Evolutionary conservation across 2,113 vertebrate genomes (phyloP), one percentile per base, ranked within the genome.

Genomic region (Sarotherodon lohbergeri): DNA sequence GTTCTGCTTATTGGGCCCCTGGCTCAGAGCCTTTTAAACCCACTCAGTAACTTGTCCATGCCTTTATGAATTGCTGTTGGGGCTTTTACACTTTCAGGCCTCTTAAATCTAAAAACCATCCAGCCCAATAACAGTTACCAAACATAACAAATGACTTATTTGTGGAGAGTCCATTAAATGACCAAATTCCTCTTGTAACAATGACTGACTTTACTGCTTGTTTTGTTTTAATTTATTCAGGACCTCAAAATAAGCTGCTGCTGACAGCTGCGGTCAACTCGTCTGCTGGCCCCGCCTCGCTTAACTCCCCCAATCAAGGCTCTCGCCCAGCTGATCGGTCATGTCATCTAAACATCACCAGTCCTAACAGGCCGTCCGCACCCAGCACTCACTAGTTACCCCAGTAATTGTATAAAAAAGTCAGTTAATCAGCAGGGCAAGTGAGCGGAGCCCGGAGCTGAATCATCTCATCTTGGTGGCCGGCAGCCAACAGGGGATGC

Each of bases 181-280:
- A 81, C 56, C 81, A 76, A 29, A 76, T 63, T 76, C 34, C 56
- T 73, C 61, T 50, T 46, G 7, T 86, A 80, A 90, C 87, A 79
- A 68, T 78, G 84, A 57, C 80, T 52, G 85, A 79, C 83, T 81
- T 84, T 63, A 83, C 27, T 43, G n/a, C 48, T 82, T 52, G 57
- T 68, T 87, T 52, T 36, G 32, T 52, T 55, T 55, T 57, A 11
- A 87, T 86, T 80, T 54, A 46, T 81, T 61, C 10, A n/a, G 46
- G 22, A 41, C 36, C 71, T 87, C 87, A 68, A 85, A 84, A 41
- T 61, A 29, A 79, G 79, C 56, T 55, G 82, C 68, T 87, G 90
- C 50, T 92, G 85, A 90, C 90, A 90, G 84, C 80, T 83, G 89
- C n/a, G 86, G 91, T 91, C 83, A 14, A 79, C 19, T 46, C 32